These are phyloP conservation scores for Hydrozoanthus gracilis DNA, from an alignment of 92 coral and sea anemone genomes.

Conservation along the genomic window DNA sequence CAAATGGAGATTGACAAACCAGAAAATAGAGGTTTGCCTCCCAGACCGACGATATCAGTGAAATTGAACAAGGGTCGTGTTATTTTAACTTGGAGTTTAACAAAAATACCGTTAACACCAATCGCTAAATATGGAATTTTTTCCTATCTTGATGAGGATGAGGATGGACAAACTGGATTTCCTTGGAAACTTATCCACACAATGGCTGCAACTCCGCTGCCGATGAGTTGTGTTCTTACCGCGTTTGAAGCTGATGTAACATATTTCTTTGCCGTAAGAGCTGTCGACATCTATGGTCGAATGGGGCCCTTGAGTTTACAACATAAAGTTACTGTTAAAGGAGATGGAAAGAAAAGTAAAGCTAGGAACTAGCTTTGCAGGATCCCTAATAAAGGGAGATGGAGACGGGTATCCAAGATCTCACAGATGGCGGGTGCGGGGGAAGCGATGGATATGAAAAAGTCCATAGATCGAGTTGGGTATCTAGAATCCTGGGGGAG, in stretches of 20 bases:
- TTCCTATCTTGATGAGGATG: slow-evolving; percentile 20
- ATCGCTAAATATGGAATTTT: slow-evolving; percentile 14
- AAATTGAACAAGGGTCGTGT: neutral
- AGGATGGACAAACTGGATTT: too few species aligned
- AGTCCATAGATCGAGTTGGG: too few species aligned
- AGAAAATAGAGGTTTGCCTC: too few species aligned
- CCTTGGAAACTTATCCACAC: slow-evolving; percentile 5
- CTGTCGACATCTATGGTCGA: slow-evolving; percentile 29
- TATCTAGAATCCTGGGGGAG: too few species aligned
- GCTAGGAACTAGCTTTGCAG: neutral
- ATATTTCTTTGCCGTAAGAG: slow-evolving; percentile 31
- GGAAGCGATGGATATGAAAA: neutral
- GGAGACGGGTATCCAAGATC: neutral
- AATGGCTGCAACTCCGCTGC: neutral
- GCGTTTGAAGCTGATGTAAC: slow-evolving; percentile 20
- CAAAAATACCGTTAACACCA: neutral
- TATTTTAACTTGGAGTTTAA: slow-evolving; percentile 9
- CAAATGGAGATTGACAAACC: too few species aligned
- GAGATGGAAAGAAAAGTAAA: neutral
- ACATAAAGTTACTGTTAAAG: neutral
- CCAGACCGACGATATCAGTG: too few species aligned
- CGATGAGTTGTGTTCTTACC: slow-evolving; percentile 28
- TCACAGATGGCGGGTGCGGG: neutral
- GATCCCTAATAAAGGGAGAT: neutral
- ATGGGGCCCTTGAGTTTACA: slow-evolving; percentile 9